Percentiles rank a stretch among this genome's conserved stretches.
Evolutionary conservation across 2,888 invertebrate genomes (phyloP).

Genomic region (Crioceris asparagi): DNA sequence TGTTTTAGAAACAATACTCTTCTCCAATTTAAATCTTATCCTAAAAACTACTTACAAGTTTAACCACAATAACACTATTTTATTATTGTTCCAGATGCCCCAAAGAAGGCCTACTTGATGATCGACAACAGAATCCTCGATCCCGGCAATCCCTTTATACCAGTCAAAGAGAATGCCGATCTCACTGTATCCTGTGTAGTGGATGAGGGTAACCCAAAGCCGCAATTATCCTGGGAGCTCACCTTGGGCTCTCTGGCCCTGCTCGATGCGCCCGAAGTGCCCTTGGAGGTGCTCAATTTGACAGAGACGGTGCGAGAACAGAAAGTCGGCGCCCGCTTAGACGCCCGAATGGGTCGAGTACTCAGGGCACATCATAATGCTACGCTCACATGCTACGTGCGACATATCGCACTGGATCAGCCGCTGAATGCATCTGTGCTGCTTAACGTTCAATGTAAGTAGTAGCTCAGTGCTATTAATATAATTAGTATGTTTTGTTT

Average conservation of each 20-base stretch:
- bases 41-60: too few species aligned
- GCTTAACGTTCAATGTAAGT: slow-evolving; percentile 60
- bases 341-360: slow-evolving; percentile 60
- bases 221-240: slow-evolving; percentile 54
- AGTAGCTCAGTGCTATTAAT: too few species aligned
- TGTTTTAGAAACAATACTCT: too few species aligned
- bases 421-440: slow-evolving; percentile 49
- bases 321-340: slow-evolving; percentile 45
- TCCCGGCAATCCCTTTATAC: slow-evolving; percentile 79
- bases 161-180: slow-evolving; percentile 75
- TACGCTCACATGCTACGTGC: slow-evolving; percentile 69
- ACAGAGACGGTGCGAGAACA: slow-evolving; percentile 32
- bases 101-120: slow-evolving; percentile 73
- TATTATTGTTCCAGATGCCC: slow-evolving; percentile 54
- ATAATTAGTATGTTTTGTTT: too few species aligned
- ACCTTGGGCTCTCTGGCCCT: slow-evolving; percentile 49
- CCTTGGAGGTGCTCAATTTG: slow-evolving; percentile 44
- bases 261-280: slow-evolving; percentile 46
- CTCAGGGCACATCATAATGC: slow-evolving; percentile 80
- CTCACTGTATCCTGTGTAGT: slow-evolving; percentile 76
- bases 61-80: too few species aligned
- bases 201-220: slow-evolving; percentile 67
- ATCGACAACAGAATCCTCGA: slow-evolving; percentile 78
- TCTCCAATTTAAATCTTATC: too few species aligned
- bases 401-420: slow-evolving; percentile 51